These are phyloP conservation scores for Lamellibrachia luymesi DNA, from an alignment of 1,140 invertebrate species.

Conservation along the genomic window DNA sequence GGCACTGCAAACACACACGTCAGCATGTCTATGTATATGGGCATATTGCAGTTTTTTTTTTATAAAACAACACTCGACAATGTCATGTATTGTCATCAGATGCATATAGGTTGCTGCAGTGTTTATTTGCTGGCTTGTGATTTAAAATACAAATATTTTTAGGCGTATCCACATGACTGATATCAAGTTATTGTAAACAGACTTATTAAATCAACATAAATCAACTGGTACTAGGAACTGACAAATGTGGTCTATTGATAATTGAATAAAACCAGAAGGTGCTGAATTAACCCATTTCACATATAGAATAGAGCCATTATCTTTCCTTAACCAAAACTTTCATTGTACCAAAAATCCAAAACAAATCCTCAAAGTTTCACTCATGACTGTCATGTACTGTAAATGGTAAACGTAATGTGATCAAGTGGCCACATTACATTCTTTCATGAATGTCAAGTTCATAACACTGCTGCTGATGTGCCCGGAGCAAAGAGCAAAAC, in stretches of 20 bases:
- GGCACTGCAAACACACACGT: too few species aligned
- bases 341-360: background rate
- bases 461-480: background rate
- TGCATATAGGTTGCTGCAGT: background rate
- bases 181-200: background rate
- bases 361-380: too few species aligned
- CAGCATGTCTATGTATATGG: too few species aligned
- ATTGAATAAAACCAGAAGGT: background rate
- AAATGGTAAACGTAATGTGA: too few species aligned
- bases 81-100: too few species aligned
- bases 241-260: background rate
- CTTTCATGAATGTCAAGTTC: background rate
- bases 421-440: background rate
- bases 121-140: background rate
- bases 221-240: background rate
- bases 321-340: background rate
- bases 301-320: background rate
- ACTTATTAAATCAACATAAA: background rate
- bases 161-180: background rate
- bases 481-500: background rate
- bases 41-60: too few species aligned
- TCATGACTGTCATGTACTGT: too few species aligned
- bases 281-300: background rate
- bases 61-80: background rate
- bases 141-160: background rate